Conservation (phyloP, 2,797 vertebrate species). For the Bradypus variegatus region DNA sequence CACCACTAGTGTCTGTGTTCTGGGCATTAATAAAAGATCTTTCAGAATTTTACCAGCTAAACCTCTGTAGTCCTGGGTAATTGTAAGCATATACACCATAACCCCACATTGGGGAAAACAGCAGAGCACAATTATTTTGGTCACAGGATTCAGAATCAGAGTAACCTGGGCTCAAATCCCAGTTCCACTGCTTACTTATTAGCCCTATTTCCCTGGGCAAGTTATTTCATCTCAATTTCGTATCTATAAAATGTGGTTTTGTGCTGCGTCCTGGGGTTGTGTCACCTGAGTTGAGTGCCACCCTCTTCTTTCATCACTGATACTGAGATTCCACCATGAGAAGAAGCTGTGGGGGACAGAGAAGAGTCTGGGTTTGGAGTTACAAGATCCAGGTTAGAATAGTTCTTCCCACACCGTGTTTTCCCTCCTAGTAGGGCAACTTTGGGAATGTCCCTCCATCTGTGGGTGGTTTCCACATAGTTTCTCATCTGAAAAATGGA, state of each 20-base stretch:
- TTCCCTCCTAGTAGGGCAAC: background rate
- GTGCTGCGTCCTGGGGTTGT: background rate
- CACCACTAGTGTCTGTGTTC: background rate
- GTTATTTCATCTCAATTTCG: background rate
- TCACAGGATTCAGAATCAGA: background rate
- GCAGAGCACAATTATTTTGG: background rate
- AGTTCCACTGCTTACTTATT: background rate
- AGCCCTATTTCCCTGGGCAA: background rate
- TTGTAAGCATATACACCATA: background rate
- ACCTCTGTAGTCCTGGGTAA: background rate
- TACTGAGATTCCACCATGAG: fast-evolving
- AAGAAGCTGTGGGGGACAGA: background rate
- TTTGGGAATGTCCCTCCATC: background rate
- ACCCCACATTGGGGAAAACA: background rate
- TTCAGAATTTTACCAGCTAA: background rate
- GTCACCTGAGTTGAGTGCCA: background rate
- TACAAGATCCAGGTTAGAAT: background rate
- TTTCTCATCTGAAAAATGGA: background rate
- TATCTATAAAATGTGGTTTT: background rate
- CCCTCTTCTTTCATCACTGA: background rate
- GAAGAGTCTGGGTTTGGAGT: background rate
- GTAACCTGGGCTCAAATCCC: background rate
- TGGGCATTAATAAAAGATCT: background rate
- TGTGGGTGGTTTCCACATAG: background rate
- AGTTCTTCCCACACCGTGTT: too few species aligned